These are phyloP conservation scores for Nylanderia fulva DNA, from an alignment of 1,140 invertebrate species.

Conservation along the genomic window DNA sequence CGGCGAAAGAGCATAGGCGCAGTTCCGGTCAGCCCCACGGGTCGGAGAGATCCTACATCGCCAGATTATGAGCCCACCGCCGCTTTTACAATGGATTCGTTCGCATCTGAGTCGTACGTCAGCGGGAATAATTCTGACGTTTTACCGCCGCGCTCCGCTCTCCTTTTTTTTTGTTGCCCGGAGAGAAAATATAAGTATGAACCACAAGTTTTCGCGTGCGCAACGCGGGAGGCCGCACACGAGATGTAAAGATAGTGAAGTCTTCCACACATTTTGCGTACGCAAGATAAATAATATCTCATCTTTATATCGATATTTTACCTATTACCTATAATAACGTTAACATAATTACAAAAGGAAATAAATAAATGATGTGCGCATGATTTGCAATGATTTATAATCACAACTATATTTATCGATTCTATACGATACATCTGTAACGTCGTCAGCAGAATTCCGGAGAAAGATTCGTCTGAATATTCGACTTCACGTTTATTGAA, in stretches of 20 bases:
- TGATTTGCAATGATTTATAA: constrained; percentile 20
- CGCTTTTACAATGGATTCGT: constrained; percentile 83
- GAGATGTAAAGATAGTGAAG: too few species aligned
- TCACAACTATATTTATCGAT: constrained; percentile 53
- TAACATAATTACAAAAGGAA: not conserved
- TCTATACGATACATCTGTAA: constrained; percentile 41
- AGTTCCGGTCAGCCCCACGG: constrained; percentile 84
- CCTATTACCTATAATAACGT: not conserved
- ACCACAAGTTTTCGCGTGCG: constrained; percentile 12
- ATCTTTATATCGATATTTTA: not conserved
- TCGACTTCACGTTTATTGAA: not conserved
- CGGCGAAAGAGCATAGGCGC: constrained; percentile 84
- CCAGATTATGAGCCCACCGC: constrained; percentile 84
- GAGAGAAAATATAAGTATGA: constrained; percentile 41
- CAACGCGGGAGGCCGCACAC: not conserved
- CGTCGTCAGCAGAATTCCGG: not conserved
- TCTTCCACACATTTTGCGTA: not conserved
- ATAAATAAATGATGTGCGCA: not conserved
- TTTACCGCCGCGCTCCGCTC: constrained; percentile 59
- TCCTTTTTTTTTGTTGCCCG: constrained; percentile 12
- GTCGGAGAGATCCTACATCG: constrained; percentile 84
- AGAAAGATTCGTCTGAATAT: not conserved
- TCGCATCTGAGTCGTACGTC: constrained; percentile 81
- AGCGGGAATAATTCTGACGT: constrained; percentile 79
- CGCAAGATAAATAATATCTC: constrained; percentile 19